These are phyloP conservation scores for Chelonia mydas DNA, from an alignment of 2,797 vertebrate genomes.

Conservation along the genomic window DNA sequence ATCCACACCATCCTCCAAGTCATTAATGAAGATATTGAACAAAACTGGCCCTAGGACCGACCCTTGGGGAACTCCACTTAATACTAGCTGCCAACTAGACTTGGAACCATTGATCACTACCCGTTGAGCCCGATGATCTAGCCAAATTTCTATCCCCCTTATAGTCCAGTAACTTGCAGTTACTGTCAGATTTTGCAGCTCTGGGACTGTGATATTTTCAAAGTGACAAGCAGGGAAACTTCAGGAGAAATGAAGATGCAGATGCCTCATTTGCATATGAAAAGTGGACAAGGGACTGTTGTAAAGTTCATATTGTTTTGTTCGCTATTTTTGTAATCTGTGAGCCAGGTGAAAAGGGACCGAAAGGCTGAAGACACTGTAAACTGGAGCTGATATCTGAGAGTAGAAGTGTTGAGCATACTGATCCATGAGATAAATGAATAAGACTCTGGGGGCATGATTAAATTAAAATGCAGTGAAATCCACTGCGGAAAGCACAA, in stretches of 20 bases:
- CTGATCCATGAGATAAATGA: constrained; percentile 63
- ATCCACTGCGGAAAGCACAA: constrained; percentile 30
- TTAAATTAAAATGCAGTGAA: constrained; percentile 50
- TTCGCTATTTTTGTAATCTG: not conserved
- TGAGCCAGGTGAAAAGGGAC: not conserved
- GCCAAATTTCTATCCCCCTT: too few species aligned
- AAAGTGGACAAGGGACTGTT: not conserved
- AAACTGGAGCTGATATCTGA: constrained; percentile 20
- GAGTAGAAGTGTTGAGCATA: constrained; percentile 20
- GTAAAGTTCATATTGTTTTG: not conserved
- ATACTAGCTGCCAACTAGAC: too few species aligned
- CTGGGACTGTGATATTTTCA: not conserved
- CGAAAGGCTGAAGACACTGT: constrained; percentile 22
- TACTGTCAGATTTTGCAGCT: not conserved
- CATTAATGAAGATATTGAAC: too few species aligned
- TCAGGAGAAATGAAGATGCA: not conserved
- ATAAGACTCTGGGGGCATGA: not conserved
- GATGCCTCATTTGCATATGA: not conserved
- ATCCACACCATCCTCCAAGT: too few species aligned
- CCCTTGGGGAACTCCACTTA: too few species aligned
- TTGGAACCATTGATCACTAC: too few species aligned
- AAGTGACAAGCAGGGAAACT: not conserved
- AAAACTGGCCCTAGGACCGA: too few species aligned
- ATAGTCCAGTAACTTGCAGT: too few species aligned
- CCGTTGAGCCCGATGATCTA: too few species aligned